Percentiles rank a stretch among this genome's conserved stretches.
Conservation (phyloP, 1,140 invertebrate species). For the Oryctes rhinoceros region DNA sequence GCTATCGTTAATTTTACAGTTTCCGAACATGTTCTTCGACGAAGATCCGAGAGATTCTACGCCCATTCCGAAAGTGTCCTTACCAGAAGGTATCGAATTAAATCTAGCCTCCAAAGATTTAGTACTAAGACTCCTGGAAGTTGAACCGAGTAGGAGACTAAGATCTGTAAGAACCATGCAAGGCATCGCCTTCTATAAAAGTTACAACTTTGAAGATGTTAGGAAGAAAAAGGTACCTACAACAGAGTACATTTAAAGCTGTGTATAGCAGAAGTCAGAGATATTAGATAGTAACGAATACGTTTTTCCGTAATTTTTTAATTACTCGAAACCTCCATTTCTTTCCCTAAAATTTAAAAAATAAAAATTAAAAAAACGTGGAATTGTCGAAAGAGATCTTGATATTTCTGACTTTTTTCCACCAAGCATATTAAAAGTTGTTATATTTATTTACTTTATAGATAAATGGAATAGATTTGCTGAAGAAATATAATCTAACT, state of each 20-base stretch:
- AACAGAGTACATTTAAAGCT: background rate
- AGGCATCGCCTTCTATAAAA: conserved; percentile 64
- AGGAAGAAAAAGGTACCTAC: conserved; percentile 50
- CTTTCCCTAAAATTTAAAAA: too few relatives aligned
- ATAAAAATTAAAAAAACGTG: too few relatives aligned
- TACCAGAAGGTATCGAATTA: conserved; percentile 53
- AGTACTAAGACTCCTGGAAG: conserved; percentile 60
- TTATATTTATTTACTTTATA: background rate
- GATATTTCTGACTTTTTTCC: too few relatives aligned
- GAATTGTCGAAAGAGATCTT: too few relatives aligned
- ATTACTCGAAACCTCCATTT: too few relatives aligned
- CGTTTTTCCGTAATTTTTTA: too few relatives aligned
- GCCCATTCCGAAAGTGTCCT: background rate
- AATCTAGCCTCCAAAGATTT: conserved; percentile 60
- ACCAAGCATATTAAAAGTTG: too few relatives aligned
- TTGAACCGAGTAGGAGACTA: conserved; percentile 61
- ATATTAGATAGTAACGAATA: too few relatives aligned
- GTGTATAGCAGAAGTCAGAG: too few relatives aligned
- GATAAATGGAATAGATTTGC: conserved; percentile 2
- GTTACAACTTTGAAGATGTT: conserved; percentile 62
- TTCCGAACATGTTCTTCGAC: background rate
- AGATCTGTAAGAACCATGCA: conserved; percentile 62
- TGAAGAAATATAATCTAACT: background rate
- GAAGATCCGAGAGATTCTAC: background rate
- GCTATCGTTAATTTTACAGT: background rate